Evolutionary conservation across 1,140 invertebrate species (phyloP).

Genomic region (Cherax destructor): DNA sequence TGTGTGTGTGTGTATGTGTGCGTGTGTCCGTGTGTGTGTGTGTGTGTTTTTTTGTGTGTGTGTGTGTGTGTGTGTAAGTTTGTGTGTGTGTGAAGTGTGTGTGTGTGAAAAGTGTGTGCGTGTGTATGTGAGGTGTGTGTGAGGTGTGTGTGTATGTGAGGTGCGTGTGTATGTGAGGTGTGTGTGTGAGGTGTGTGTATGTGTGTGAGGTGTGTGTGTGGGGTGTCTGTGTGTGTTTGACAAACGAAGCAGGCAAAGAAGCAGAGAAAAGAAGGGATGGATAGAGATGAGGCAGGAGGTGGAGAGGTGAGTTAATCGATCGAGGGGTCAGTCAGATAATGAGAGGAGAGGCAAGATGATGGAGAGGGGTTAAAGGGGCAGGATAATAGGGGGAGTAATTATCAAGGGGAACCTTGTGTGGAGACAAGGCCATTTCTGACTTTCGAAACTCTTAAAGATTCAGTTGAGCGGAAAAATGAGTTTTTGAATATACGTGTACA

Average conservation of each 20-base stretch:
- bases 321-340: neutral
- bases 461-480: too few relatives aligned
- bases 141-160: slow-evolving; percentile 1
- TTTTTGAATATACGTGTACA: too few relatives aligned
- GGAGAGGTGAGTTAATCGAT: neutral
- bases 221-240: neutral
- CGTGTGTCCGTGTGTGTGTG: neutral
- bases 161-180: neutral
- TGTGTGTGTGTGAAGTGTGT: slow-evolving; percentile 9
- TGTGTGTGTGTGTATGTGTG: too few relatives aligned
- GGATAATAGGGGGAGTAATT: neutral
- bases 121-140: slow-evolving; percentile 2
- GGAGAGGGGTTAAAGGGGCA: neutral
- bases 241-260: neutral
- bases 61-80: slow-evolving; percentile 9
- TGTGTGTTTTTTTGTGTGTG: neutral
- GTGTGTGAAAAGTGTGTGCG: slow-evolving; percentile 2
- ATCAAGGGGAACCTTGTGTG: too few relatives aligned
- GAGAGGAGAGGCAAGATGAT: neutral
- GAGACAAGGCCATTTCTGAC: too few relatives aligned
- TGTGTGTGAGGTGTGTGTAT: slow-evolving; percentile 3
- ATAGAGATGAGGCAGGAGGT: neutral
- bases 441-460: too few relatives aligned
- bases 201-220: slow-evolving; percentile 8
- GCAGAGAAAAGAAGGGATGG: neutral